Base-by-base conservation (phyloP, 2,797 vertebrate genomes). In the Orientallactaga sibirica region DNA sequence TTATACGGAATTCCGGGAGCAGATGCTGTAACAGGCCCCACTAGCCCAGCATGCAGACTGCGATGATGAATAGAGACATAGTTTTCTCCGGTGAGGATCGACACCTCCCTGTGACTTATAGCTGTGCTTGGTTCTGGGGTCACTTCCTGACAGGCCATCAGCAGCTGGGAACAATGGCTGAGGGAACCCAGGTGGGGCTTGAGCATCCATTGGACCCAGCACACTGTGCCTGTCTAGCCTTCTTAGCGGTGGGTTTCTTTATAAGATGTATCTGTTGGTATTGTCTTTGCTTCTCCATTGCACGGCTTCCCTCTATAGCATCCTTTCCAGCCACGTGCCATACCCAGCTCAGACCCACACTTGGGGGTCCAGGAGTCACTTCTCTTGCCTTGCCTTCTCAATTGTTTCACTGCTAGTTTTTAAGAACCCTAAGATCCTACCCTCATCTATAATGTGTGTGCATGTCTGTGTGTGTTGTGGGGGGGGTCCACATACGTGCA, bases 381-480 rank as follows among this genome's bases (percentile, higher is more conserved):
- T 94, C 48, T 55, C 92, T 80, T 29, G 8, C 25, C 73, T 92
- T 67, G 9, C 52, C 80, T 92, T 79, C 73, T 78, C 62, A 83
- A 8, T 33, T 27, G 68, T 15, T 73, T 94, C 48, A 22, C 11
- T 82, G 76, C 14, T 76, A 58, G 48, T 81, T 90, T 85, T 81
- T 68, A 78, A 90, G 33, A 78, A 81, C 55, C 25, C n/a, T 74
- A 67, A 43, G 6, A 81, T 73, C 19, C 3, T 43, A 67, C 7
- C 11, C 3, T 95, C 52, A 73, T 43, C 4, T 27, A 37, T 1
- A 41, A 58, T 55, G 74, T 5, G 55, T 83, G 12, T 58, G 14
- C 16, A 16, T 58, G 55, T 58, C 2, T 16, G 14, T 58, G 55
- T 16, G 52, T 12, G 11, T 52, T 37, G 33, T 37, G 33, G 33